These are phyloP conservation scores for Pseudobourletiella spinata DNA, from an alignment of 1,140 invertebrate species.

Conservation along the genomic window DNA sequence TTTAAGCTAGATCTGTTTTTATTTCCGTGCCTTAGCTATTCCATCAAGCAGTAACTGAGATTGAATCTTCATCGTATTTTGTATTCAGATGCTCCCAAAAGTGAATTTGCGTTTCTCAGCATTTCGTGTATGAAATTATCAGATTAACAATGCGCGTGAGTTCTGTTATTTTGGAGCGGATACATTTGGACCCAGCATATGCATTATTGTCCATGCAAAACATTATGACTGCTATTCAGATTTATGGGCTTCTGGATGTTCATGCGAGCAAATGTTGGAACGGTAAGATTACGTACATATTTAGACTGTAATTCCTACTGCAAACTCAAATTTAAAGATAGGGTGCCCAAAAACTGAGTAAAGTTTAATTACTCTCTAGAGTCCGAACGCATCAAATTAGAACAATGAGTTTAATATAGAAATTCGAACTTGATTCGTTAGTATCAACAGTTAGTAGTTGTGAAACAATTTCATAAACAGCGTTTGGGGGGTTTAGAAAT, in stretches of 20 bases:
- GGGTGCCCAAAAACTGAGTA: not conserved
- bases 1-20: no score
- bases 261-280: slow-evolving; percentile 19
- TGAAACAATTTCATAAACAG: not conserved
- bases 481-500: not conserved
- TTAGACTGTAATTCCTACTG: not conserved
- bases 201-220: slow-evolving; percentile 32
- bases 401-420: no score
- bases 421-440: no score
- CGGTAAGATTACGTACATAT: slow-evolving; percentile 9
- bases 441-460: not conserved
- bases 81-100: no score
- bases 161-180: slow-evolving; percentile 14
- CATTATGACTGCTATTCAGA: slow-evolving; percentile 19
- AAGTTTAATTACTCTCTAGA: not conserved
- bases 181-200: slow-evolving; percentile 31
- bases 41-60: no score
- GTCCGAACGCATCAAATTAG: no score
- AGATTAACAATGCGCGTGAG: slow-evolving; percentile 22
- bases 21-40: no score
- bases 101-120: no score
- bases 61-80: no score
- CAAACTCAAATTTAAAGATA: not conserved
- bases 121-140: no score
- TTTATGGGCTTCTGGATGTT: slow-evolving; percentile 25